These are phyloP conservation scores for Meriones psammophilus DNA, from an alignment of 2,797 vertebrate species.

Conservation along the genomic window DNA sequence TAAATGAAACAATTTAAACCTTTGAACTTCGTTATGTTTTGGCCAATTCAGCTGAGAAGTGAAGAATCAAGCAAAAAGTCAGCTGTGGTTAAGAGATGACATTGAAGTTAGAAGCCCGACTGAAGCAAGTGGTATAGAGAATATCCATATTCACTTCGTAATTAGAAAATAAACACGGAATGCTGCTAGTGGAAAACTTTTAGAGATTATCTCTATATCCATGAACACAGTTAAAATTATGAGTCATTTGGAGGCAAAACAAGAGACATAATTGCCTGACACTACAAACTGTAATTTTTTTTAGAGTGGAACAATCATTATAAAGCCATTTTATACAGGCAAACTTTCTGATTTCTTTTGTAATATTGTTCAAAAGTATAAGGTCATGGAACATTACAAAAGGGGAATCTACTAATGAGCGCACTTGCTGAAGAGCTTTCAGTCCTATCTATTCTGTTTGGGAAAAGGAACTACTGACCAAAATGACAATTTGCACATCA, in stretches of 20 bases:
- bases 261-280: constrained; percentile 42
- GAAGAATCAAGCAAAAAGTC: neutral
- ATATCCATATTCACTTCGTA: neutral
- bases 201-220: neutral
- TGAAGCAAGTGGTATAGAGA: neutral
- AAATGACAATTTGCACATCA: constrained; percentile 80
- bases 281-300: constrained; percentile 71
- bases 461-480: constrained; percentile 75
- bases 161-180: constrained; percentile 38
- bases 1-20: neutral
- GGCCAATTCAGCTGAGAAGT: constrained; percentile 42
- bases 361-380: constrained; percentile 73
- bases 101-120: neutral
- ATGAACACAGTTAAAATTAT: too few species aligned
- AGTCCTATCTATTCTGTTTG: constrained; percentile 72
- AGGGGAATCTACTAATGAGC: constrained; percentile 63
- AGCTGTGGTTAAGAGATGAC: neutral
- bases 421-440: constrained; percentile 74
- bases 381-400: constrained; percentile 67
- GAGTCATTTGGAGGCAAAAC: neutral
- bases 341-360: constrained; percentile 73
- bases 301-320: constrained; percentile 64
- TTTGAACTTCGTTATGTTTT: constrained; percentile 15
- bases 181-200: neutral
- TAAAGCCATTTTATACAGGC: constrained; percentile 13